Conservation (phyloP, 2,888 invertebrate genomes). For the Agrotis exclamationis region DNA sequence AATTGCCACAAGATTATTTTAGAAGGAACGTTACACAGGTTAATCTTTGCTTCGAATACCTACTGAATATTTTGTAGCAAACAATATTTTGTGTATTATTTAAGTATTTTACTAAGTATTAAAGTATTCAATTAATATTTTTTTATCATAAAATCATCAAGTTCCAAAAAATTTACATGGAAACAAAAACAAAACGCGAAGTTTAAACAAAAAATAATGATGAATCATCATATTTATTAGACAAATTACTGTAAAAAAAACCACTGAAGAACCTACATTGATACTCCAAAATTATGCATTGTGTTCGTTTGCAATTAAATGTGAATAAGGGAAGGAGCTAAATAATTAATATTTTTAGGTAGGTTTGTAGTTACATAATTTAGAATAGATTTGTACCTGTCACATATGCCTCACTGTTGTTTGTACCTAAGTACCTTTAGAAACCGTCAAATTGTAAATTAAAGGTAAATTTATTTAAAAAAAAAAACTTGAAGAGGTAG, state of each 20-base stretch:
- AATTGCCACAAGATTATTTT: too few relatives aligned
- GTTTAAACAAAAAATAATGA: slow-evolving; percentile 26
- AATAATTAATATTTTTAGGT: slow-evolving; percentile 44
- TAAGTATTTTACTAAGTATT: slow-evolving; percentile 61
- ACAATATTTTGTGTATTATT: too few relatives aligned
- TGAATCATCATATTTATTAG: neutral
- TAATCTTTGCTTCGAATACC: slow-evolving; percentile 43
- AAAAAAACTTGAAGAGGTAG: neutral
- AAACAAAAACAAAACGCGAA: slow-evolving; percentile 19
- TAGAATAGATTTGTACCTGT: slow-evolving; percentile 55
- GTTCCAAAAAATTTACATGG: slow-evolving; percentile 9
- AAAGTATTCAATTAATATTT: slow-evolving; percentile 65
- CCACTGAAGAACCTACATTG: slow-evolving; percentile 14
- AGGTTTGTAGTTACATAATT: slow-evolving; percentile 43
- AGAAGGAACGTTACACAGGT: neutral
- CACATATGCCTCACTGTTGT: slow-evolving; percentile 42
- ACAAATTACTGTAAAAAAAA: slow-evolving; percentile 17
- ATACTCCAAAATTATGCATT: slow-evolving; percentile 12
- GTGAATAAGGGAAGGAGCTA: slow-evolving; percentile 22
- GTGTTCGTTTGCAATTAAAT: slow-evolving; percentile 32
- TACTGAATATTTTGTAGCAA: slow-evolving; percentile 62
- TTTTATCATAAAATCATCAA: slow-evolving; percentile 54
- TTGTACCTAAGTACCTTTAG: slow-evolving; percentile 29
- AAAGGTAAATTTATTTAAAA: slow-evolving; percentile 17
- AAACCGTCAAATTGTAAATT: slow-evolving; percentile 20